phyloP scores from a whole-genome alignment of 2,113 vertebrate genomes.

The Glaucomys volans region DNA sequence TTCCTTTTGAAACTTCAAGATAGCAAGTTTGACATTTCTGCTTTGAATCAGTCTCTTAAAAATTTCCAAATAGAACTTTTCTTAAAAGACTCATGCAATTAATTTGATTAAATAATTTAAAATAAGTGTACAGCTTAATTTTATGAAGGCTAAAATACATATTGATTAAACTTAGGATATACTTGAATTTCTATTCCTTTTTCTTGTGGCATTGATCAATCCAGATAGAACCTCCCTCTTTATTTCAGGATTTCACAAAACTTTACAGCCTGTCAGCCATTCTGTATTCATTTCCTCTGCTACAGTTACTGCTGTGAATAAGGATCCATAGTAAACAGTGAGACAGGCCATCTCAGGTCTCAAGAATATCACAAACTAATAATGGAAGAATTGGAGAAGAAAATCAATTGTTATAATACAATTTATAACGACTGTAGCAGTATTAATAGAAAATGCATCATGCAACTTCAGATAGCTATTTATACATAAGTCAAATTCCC shows the following conservation, averaged over 20 bases:
- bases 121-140: constrained; percentile 1
- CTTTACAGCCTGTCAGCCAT: not conserved
- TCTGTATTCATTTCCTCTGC: not conserved
- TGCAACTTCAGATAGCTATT: not conserved
- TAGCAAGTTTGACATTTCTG: not conserved
- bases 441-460: not conserved
- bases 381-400: not conserved
- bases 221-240: not conserved
- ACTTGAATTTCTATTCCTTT: not conserved
- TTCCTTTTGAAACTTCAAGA: not conserved
- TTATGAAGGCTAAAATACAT: not conserved
- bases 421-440: not conserved
- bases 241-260: not conserved
- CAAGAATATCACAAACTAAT: not conserved
- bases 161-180: not conserved
- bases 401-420: not conserved
- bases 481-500: not conserved
- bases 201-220: not conserved
- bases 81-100: not conserved
- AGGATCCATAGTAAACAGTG: not conserved
- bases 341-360: not conserved
- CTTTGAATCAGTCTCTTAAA: not conserved
- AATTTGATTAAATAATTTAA: not conserved
- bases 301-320: not conserved
- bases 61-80: not conserved